A percentile compares a stretch with the other conserved stretches of the same genome.
Conservation (phyloP, 1,140 invertebrate species). For the Diachasmimorpha longicaudata region DNA sequence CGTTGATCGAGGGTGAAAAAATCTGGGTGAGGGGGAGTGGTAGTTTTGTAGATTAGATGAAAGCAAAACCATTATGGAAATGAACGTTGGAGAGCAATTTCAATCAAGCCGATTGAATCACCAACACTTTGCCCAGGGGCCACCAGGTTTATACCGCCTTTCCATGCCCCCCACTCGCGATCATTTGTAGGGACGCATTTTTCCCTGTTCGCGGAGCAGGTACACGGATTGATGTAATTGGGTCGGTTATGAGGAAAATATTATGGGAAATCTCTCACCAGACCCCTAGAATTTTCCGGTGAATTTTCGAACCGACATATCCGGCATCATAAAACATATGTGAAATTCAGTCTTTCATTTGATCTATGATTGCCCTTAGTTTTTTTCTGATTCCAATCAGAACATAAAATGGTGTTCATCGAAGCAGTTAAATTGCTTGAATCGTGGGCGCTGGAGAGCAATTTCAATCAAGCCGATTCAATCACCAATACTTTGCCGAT, state of each 20-base stretch:
- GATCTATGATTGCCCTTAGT: too few relatives aligned
- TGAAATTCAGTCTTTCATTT: too few relatives aligned
- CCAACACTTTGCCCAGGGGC: slow-evolving; percentile 20
- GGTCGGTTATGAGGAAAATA: too few relatives aligned
- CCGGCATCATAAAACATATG: too few relatives aligned
- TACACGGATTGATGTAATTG: too few relatives aligned
- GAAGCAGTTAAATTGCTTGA: too few relatives aligned
- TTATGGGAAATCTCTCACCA: too few relatives aligned
- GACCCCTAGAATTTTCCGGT: too few relatives aligned
- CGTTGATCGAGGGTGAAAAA: not conserved
- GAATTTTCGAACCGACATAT: too few relatives aligned
- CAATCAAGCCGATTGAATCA: slow-evolving; percentile 27
- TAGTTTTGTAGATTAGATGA: not conserved
- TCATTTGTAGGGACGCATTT: not conserved
- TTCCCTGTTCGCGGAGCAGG: not conserved
- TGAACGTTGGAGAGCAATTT: slow-evolving; percentile 13
- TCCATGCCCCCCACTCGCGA: too few relatives aligned
- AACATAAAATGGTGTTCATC: too few relatives aligned
- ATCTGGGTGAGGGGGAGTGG: not conserved
- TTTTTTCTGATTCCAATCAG: too few relatives aligned
- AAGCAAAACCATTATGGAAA: not conserved
- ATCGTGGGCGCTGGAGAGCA: not conserved
- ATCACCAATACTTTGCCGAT: slow-evolving; percentile 21
- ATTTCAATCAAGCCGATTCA: slow-evolving; percentile 27
- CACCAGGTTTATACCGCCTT: not conserved